Evolutionary conservation across 1,140 invertebrate genomes (phyloP).

Genomic region (Drosophila albomicans): DNA sequence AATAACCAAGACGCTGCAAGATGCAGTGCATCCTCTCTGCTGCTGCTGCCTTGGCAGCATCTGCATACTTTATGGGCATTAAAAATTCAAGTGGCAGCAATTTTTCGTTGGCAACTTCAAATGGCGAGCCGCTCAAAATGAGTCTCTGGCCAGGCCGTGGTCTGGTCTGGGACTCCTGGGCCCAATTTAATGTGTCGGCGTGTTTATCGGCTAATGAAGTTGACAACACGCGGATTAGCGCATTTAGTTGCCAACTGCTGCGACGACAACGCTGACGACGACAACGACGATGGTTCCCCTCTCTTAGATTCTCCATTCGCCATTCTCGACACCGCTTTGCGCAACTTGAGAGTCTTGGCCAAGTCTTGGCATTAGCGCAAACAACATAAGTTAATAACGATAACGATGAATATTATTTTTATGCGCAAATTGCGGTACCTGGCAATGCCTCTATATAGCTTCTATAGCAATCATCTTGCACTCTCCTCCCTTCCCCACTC

Average conservation of each 20-base stretch:
- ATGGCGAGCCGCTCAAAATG: constrained; percentile 66
- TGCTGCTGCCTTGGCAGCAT: constrained; percentile 15
- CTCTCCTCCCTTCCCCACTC: background rate
- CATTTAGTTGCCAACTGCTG: constrained; percentile 81
- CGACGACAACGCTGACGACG: constrained; percentile 30
- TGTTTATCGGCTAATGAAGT: constrained; percentile 85
- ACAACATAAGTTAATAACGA: constrained; percentile 83
- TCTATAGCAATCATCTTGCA: constrained; percentile 9
- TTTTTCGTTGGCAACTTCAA: constrained; percentile 84
- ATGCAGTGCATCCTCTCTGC: constrained; percentile 66
- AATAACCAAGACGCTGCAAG: constrained; percentile 53
- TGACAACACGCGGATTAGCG: constrained; percentile 85
- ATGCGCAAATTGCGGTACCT: constrained; percentile 71
- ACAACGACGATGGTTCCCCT: background rate
- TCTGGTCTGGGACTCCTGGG: constrained; percentile 21
- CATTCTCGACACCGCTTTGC: background rate
- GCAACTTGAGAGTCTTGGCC: background rate
- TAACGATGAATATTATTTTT: constrained; percentile 84
- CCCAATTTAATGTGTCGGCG: constrained; percentile 84
- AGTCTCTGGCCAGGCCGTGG: background rate
- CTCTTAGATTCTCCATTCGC: background rate
- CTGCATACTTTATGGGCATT: constrained; percentile 84
- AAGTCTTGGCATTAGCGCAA: constrained; percentile 64
- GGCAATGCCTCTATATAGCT: constrained; percentile 16
- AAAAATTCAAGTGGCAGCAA: constrained; percentile 84